Conservation (phyloP, 2,113 vertebrate species). For the Danionella cerebrum region DNA sequence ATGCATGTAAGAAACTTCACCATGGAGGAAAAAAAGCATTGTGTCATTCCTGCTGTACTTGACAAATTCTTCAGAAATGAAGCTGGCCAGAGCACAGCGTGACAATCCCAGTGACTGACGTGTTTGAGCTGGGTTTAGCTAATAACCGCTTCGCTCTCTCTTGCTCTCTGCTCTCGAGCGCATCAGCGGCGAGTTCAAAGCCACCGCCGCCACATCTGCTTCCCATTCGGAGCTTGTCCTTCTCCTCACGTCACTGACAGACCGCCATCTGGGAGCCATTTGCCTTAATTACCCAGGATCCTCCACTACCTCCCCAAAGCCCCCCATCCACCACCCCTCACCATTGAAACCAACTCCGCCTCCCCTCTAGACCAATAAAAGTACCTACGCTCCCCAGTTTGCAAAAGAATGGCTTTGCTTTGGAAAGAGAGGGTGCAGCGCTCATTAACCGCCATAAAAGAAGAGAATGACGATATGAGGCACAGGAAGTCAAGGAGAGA, state of each 20-base stretch:
- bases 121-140: neutral
- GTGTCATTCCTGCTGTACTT: neutral
- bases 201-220: slow-evolving; percentile 55
- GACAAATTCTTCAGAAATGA: neutral
- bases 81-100: neutral
- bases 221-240: slow-evolving; percentile 69
- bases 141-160: neutral
- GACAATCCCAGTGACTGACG: neutral
- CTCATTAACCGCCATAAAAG: slow-evolving; percentile 59
- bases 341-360: slow-evolving; percentile 46
- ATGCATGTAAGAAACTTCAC: neutral
- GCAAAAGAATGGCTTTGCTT: slow-evolving; percentile 43
- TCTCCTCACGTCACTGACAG: slow-evolving; percentile 72
- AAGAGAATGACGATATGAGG: slow-evolving; percentile 36
- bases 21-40: neutral
- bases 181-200: slow-evolving; percentile 56
- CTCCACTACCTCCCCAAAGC: slow-evolving; percentile 39
- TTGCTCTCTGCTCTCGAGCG: slow-evolving; percentile 15
- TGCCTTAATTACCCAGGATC: slow-evolving; percentile 70
- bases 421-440: slow-evolving; percentile 19
- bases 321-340: slow-evolving; percentile 27
- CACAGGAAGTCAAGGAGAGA: slow-evolving; percentile 16
- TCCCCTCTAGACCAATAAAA: slow-evolving; percentile 61
- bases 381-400: slow-evolving; percentile 42
- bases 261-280: slow-evolving; percentile 73